Base-by-base conservation (phyloP, 2,113 vertebrate species). In the Channa maculata region DNA sequence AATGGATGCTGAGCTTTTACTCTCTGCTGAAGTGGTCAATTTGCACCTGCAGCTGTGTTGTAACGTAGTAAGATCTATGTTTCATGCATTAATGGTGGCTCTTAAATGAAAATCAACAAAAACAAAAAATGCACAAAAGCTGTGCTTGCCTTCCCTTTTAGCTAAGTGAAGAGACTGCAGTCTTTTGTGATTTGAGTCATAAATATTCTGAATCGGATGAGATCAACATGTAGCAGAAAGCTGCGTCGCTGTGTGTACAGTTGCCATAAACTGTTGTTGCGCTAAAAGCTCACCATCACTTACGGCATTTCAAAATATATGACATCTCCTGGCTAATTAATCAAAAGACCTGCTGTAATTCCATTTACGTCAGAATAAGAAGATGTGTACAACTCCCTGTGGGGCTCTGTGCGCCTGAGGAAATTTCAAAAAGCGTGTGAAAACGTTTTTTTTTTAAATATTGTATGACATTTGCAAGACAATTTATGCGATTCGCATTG, bases 61-160 rank as follows among this genome's bases (percentile, higher is more conserved):
- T 71, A 85, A 87, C 62, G 74, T 66, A 65, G 65, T 34, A 68
- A 85, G 68, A 43, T 82, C 44, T 67, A 77, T 88, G 86, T 54
- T 76, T 84, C 57, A 45, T 3, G 10, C 11, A 24, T 3, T 24
- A 44, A 65, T 2, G 5, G 59, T 10, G 45, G 46, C 60, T 58
- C 69, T 61, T 74, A 24, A 71, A 58, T 44, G 57, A 58, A 13
- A 62, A 48, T 67, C 37, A 72, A 46, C 10, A 54, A 63, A 65
- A 57, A 24, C 24, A 50, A 14, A 55, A 79, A 65, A 71, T 6
- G 38, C 57, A 86, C 54, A 80, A 71, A 52, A 62, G 10, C 41
- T 39, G 46, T 62, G 58, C 82, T 70, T 48, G 48, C 51, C 68
- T 63, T 44, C 4, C 11, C 36, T 65, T 24, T 1, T 14, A 11